Evolutionary conservation across 2,888 invertebrate species (phyloP), one percentile per base, ranked within the genome.

Genomic region (Stratiomys singularior): DNA sequence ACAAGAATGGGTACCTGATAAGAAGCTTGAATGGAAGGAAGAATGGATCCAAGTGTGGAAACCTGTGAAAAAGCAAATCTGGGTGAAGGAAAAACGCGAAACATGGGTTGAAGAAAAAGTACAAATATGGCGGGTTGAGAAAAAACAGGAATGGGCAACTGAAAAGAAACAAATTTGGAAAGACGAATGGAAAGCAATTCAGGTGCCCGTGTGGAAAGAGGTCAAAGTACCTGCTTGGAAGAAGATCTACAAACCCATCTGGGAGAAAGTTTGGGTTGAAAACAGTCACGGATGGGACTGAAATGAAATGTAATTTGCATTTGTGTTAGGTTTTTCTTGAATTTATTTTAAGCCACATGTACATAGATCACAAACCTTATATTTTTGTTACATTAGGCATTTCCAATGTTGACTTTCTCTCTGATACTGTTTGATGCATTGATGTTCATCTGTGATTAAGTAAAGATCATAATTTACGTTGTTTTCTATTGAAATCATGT

Each of bases 181-280:
- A 82, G 90, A 90, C 81, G 90, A 88, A 80, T 90, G 89, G 89
- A 92, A 93, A 4, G 93, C 92, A 1, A 90, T 92, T 74, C 89
- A 94, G 85, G 91, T 94, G n/a, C 92, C 93, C 58, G 90, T 93
- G 77, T 94, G 93, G 93, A 92, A 93, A 80, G 86, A 87, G 77
- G 84, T 90, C 79, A 90, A 90, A 83, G 88, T 90, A 67, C 93
- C 94, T 60, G 92, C 92, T 67, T 94, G 93, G 93, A 93, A 94
- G 83, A 94, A 94, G 85, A 93, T 94, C 78, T 94, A 92, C 92
- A 93, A 92, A 83, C 94, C 95, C 7, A 94, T 95, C 0, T 93
- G 94, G 91, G 92, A 94, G 83, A 93, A 93, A 79, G 93, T 94
- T 81, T 95, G 95, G 95, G 94, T 94, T 87, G 93, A 90, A 60